phyloP scores from a whole-genome alignment of 53 echinoderm and acorn worm genomes.

The Antedon mediterranea region DNA sequence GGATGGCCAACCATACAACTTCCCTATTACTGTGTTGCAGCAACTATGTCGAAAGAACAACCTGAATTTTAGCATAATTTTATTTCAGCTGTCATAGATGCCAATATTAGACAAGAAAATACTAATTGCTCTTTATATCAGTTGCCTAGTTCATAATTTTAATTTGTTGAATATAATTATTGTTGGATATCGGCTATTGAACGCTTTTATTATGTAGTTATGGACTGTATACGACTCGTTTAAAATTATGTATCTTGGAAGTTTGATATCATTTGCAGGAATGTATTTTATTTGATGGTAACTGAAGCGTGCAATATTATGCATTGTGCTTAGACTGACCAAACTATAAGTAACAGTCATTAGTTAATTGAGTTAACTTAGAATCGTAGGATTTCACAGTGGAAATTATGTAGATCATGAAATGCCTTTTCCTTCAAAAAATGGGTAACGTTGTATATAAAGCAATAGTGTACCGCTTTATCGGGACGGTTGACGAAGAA shows the following conservation, averaged over 20 bases:
- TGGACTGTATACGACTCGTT: neutral
- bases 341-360: too few species aligned
- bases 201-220: neutral
- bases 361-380: too few species aligned
- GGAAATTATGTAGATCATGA: too few species aligned
- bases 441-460: too few species aligned
- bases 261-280: neutral
- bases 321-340: neutral
- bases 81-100: neutral
- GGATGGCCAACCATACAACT: conserved; percentile 62
- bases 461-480: too few species aligned
- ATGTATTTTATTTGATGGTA: neutral
- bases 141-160: neutral
- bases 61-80: neutral
- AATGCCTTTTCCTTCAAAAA: too few species aligned
- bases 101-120: neutral
- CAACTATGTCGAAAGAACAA: conserved; percentile 64
- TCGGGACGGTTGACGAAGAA: too few species aligned
- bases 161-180: neutral
- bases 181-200: neutral
- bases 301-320: neutral
- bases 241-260: neutral
- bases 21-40: conserved; percentile 69
- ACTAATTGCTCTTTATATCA: neutral
- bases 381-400: too few species aligned